These are phyloP conservation scores for Prinia subflava DNA, from an alignment of 2,113 vertebrate species.

Conservation along the genomic window DNA sequence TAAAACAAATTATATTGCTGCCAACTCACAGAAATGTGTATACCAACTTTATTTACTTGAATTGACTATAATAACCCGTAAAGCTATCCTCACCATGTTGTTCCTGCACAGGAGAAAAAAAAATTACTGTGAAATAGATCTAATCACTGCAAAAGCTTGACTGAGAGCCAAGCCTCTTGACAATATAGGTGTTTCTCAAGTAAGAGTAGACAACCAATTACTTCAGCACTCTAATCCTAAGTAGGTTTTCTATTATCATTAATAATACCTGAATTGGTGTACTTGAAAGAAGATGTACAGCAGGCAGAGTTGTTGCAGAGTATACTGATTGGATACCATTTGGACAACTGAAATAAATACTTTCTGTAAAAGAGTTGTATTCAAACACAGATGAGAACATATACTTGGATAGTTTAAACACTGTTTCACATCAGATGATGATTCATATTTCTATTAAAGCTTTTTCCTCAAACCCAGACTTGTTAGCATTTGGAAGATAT, in stretches of 20 bases:
- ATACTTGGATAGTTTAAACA: not conserved
- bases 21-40: not conserved
- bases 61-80: constrained; percentile 4
- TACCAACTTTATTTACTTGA: constrained; percentile 7
- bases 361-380: constrained; percentile 49
- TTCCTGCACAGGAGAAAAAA: not conserved
- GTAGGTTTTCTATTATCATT: constrained; percentile 40
- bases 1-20: not conserved
- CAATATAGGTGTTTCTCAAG: not conserved
- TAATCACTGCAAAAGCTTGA: constrained; percentile 8
- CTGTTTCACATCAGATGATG: not conserved
- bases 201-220: constrained; percentile 30
- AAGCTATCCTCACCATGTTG: not conserved
- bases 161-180: not conserved
- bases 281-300: constrained; percentile 42
- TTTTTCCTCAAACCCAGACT: not conserved
- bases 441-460: not conserved
- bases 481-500: not conserved
- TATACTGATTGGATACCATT: constrained; percentile 18
- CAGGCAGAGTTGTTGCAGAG: constrained; percentile 13
- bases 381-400: constrained; percentile 17
- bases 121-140: constrained; percentile 36
- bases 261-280: constrained; percentile 1
- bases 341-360: constrained; percentile 42
- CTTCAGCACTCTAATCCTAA: constrained; percentile 28